Percentiles rank a stretch among this genome's conserved stretches.
These are phyloP conservation scores for Harpalus rufipes DNA, from an alignment of 2,888 invertebrate genomes.

Conservation along the genomic window DNA sequence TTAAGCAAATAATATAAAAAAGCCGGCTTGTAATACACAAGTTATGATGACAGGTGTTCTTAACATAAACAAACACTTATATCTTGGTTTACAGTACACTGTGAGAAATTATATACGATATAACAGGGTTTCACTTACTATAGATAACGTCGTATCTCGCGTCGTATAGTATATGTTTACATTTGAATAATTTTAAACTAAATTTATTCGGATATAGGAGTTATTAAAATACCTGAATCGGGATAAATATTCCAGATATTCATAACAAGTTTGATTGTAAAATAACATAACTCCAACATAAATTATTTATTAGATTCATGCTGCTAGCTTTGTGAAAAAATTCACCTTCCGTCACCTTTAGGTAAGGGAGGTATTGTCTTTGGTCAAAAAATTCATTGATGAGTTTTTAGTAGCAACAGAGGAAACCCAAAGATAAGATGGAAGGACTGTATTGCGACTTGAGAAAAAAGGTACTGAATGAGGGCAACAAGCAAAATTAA, in stretches of 20 bases:
- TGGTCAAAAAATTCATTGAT: too few species aligned
- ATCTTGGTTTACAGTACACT: neutral
- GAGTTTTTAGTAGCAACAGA: too few species aligned
- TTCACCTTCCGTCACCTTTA: too few species aligned
- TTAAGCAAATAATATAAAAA: constrained; percentile 9
- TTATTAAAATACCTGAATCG: neutral
- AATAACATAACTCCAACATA: too few species aligned
- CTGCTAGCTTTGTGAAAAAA: too few species aligned
- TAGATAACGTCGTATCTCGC: constrained; percentile 24
- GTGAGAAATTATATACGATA: constrained; percentile 51
- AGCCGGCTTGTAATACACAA: constrained; percentile 28
- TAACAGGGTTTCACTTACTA: constrained; percentile 28
- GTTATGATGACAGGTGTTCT: constrained; percentile 42
- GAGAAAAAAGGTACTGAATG: too few species aligned
- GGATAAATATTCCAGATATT: neutral
- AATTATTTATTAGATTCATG: too few species aligned
- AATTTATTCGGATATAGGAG: neutral
- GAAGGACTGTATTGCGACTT: too few species aligned
- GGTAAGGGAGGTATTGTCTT: too few species aligned
- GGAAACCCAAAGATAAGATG: too few species aligned
- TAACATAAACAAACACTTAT: constrained; percentile 14
- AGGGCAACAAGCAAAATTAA: too few species aligned
- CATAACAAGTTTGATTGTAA: neutral
- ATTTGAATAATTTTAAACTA: constrained; percentile 36
- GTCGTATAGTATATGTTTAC: constrained; percentile 16